Evolutionary conservation across 2,888 invertebrate genomes (phyloP).

Genomic region (Drosophila nigricruria): DNA sequence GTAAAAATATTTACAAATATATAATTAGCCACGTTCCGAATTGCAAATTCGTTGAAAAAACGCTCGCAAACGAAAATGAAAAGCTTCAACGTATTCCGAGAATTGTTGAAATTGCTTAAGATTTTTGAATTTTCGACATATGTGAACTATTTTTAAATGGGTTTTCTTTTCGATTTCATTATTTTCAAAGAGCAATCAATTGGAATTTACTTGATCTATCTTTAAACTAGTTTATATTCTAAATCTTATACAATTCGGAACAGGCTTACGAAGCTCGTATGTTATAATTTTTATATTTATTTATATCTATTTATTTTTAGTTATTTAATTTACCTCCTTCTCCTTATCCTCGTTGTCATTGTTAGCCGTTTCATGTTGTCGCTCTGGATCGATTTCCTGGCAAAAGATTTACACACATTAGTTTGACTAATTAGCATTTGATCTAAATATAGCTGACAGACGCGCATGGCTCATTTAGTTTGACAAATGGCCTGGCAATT

Average conservation of each 20-base stretch:
- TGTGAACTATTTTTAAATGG: conserved; percentile 19
- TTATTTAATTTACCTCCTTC: conserved; percentile 63
- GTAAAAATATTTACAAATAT: conserved; percentile 50
- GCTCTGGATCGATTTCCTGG: conserved; percentile 90
- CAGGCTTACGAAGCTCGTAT: neutral
- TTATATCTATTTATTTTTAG: neutral
- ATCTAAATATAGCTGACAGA: conserved; percentile 44
- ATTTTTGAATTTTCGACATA: conserved; percentile 9
- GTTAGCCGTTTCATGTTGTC: conserved; percentile 86
- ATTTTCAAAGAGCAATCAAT: conserved; percentile 6
- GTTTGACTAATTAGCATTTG: conserved; percentile 42
- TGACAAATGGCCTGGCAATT: conserved; percentile 63
- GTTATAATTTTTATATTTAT: neutral
- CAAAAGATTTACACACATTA: conserved; percentile 29
- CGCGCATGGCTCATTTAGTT: conserved; percentile 51
- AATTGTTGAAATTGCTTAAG: conserved; percentile 16
- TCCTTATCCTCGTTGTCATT: conserved; percentile 86
- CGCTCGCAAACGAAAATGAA: conserved; percentile 8
- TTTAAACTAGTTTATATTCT: neutral
- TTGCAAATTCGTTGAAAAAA: conserved; percentile 25
- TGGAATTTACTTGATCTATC: neutral
- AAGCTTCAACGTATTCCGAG: conserved; percentile 11
- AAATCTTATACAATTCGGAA: conserved; percentile 1
- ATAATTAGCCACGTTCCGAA: conserved; percentile 41
- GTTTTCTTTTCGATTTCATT: conserved; percentile 2